Conservation (phyloP, 2,888 invertebrate species). For the Vanessa cardui region DNA sequence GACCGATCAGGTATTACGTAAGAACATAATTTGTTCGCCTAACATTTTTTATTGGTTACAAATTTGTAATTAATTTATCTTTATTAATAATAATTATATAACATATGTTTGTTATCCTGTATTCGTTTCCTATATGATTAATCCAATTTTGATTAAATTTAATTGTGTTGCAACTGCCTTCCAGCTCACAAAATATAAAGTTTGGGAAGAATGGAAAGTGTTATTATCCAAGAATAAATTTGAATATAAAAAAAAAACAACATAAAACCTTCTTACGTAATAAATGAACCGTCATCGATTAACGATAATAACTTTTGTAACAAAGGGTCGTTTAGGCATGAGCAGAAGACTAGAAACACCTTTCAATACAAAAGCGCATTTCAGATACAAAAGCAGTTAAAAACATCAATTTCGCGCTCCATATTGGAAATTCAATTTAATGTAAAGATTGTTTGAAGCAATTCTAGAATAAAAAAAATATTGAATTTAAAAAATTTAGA, state of each 20-base stretch:
- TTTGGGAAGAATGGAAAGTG: too few relatives aligned
- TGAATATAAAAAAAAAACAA: too few relatives aligned
- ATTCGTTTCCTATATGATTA: too few relatives aligned
- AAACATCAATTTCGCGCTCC: slow-evolving; percentile 26
- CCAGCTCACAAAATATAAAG: too few relatives aligned
- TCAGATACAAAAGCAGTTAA: slow-evolving; percentile 22
- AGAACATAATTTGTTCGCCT: background rate
- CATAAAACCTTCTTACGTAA: background rate
- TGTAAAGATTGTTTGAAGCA: slow-evolving; percentile 23
- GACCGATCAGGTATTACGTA: background rate
- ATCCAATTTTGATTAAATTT: too few relatives aligned
- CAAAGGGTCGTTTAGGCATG: slow-evolving; percentile 20
- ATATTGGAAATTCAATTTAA: slow-evolving; percentile 24
- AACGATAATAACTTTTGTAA: background rate
- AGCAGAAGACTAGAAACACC: slow-evolving; percentile 41
- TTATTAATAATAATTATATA: too few relatives aligned
- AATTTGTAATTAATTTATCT: too few relatives aligned
- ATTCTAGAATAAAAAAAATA: slow-evolving; percentile 2
- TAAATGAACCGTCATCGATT: background rate
- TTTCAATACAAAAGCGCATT: slow-evolving; percentile 38
- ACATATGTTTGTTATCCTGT: too few relatives aligned
- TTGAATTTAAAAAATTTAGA: background rate
- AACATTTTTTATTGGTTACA: too few relatives aligned
- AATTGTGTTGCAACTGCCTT: too few relatives aligned
- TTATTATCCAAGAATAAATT: too few relatives aligned